These are phyloP conservation scores for Digitonthophagus gazella DNA, from an alignment of 2,888 invertebrate species.

Conservation along the genomic window DNA sequence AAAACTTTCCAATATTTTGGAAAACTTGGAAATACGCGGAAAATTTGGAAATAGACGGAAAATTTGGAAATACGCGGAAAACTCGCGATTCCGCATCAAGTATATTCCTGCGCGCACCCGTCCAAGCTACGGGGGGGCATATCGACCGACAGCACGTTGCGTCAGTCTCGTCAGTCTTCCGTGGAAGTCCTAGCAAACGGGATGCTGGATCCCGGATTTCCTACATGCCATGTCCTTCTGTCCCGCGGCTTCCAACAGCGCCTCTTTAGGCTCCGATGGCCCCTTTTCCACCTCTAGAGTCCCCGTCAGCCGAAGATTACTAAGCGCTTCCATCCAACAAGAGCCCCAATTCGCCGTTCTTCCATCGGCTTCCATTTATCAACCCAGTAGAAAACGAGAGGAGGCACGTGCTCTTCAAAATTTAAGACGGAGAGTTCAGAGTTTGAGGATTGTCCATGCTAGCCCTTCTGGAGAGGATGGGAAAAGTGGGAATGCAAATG, in stretches of 20 bases:
- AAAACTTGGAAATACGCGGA: too few relatives aligned
- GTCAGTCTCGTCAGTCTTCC: conserved; percentile 36
- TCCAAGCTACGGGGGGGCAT: neutral
- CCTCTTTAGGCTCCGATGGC: conserved; percentile 38
- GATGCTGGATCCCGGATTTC: conserved; percentile 43
- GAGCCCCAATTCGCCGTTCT: conserved; percentile 49
- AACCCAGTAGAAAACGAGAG: conserved; percentile 65
- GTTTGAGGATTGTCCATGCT: conserved; percentile 57
- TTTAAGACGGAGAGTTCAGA: conserved; percentile 64
- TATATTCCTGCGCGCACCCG: neutral
- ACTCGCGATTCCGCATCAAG: too few relatives aligned
- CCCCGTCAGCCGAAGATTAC: conserved; percentile 43
- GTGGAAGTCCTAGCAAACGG: conserved; percentile 37
- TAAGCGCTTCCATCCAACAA: conserved; percentile 37
- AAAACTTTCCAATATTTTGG: too few relatives aligned
- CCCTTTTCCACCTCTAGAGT: conserved; percentile 41
- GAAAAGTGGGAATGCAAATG: conserved; percentile 38
- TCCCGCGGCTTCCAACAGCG: conserved; percentile 45
- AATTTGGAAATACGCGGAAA: neutral
- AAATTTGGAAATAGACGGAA: neutral
- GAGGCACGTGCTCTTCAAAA: conserved; percentile 70
- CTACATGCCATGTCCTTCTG: conserved; percentile 27
- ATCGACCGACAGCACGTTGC: conserved; percentile 28
- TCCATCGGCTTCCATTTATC: conserved; percentile 53
- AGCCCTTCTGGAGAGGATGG: conserved; percentile 49